Base-by-base conservation (phyloP, 1,140 invertebrate genomes). In the Pseudomyrmex sp. region DNA sequence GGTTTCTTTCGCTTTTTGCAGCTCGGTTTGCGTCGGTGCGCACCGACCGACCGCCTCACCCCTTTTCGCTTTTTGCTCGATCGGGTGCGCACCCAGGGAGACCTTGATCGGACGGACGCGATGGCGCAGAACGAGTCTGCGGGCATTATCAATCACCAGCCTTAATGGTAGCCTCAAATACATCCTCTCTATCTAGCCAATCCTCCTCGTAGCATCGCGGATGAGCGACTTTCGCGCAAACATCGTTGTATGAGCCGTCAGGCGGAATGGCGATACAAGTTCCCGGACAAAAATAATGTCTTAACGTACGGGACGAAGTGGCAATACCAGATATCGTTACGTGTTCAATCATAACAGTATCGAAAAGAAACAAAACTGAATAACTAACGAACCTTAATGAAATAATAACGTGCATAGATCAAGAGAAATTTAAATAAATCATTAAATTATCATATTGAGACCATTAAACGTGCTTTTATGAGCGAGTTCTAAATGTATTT, bases 151-250 rank as follows among this genome's bases (percentile, higher is more conserved):
- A 92, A 92, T 93, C 92, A 92, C 89, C 48, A 84, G 88, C 65
- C 87, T 91, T 92, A 93, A 93, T 92, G 90, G 90, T 91, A 92
- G 91, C 90, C 86, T 92, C 91, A 90, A 91, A 92, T 91, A 91
- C 90, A 92, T 92, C 89, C 90, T 91, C 88, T 88, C 91, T 91
- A 91, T 92, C 92, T 91, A 90, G 88, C 88, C 85, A 87, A 90
- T 89, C 85, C 90, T 87, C 65, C 73, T 58, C 58, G 75, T 76
- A 82, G 84, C 66, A 68, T 65, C 58, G 86, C 70, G 73, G 13
- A 70, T 82, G 61, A 77, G 79, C 79, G 52, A 79, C 76, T 79
- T 79, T 79, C 76, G 76, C 76, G 65, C 65, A 79, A 79, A 79
- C 65, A 79, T 70, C 44, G 65, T 61, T 59, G 65, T 79, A 59